phyloP scores from a whole-genome alignment of 2,113 vertebrate species.

The Agelaius tricolor region DNA sequence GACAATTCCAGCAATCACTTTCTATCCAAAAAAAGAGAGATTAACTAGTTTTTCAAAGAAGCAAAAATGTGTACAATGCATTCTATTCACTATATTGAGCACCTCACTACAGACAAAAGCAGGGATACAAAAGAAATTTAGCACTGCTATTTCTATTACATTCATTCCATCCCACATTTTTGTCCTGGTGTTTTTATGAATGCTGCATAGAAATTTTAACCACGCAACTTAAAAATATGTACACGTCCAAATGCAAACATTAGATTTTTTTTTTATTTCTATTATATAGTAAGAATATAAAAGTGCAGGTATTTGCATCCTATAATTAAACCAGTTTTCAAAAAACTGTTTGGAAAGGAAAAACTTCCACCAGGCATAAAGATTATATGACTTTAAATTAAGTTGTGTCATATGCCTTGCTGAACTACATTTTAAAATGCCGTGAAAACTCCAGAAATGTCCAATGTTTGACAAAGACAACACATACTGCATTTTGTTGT shows the following conservation, averaged over 20 bases:
- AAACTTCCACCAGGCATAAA: neutral
- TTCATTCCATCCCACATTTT: neutral
- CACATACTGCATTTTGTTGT: accelerated
- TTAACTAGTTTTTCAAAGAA: neutral
- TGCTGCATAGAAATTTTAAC: neutral
- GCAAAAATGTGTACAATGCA: neutral
- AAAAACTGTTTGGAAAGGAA: neutral
- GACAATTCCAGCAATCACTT: neutral
- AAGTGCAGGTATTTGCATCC: neutral
- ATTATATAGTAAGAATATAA: neutral
- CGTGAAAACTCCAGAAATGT: neutral
- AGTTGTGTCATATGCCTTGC: neutral
- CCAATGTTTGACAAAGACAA: neutral
- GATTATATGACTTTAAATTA: neutral
- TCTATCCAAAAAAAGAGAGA: neutral
- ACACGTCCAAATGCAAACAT: neutral
- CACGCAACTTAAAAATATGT: neutral
- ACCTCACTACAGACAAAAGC: neutral
- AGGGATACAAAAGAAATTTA: neutral
- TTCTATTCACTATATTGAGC: neutral
- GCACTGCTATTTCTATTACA: neutral
- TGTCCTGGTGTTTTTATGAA: neutral
- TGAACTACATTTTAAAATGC: neutral
- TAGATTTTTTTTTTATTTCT: neutral
- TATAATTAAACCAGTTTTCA: neutral